These are phyloP conservation scores for Paelopatides confundens DNA, from an alignment of 53 echinoderm and acorn worm genomes.

Conservation along the genomic window DNA sequence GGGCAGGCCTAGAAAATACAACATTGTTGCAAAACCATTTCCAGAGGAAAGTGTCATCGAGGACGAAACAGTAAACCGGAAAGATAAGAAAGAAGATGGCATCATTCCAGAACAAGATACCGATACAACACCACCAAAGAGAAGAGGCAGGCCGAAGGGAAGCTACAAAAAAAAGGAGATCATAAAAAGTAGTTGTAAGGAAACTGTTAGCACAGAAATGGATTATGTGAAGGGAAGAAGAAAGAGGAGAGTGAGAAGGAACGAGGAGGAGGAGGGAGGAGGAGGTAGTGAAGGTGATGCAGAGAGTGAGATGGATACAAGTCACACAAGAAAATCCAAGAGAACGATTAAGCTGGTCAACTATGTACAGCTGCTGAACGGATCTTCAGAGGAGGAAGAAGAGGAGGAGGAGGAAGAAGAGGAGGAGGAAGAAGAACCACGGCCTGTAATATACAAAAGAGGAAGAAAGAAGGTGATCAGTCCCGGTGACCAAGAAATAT, in stretches of 20 bases:
- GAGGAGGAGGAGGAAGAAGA: no score
- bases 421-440: not conserved
- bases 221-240: no score
- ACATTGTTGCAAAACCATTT: no score
- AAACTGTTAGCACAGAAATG: no score
- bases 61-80: no score
- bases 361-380: not conserved
- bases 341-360: not conserved
- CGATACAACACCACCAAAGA: no score
- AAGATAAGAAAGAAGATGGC: no score
- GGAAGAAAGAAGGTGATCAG: not conserved
- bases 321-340: not conserved
- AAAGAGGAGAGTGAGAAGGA: no score
- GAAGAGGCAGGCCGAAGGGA: not conserved
- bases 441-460: not conserved
- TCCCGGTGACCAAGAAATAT: not conserved
- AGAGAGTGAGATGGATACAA: not conserved
- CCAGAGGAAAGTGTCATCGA: no score
- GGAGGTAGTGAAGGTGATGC: not conserved
- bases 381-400: no score
- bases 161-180: not conserved
- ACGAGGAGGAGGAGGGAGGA: not conserved
- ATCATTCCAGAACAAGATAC: no score
- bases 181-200: no score
- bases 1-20: slow-evolving; percentile 16